These are phyloP conservation scores for Opisthocomus hoazin DNA, from an alignment of 2,113 vertebrate species.

Conservation along the genomic window DNA sequence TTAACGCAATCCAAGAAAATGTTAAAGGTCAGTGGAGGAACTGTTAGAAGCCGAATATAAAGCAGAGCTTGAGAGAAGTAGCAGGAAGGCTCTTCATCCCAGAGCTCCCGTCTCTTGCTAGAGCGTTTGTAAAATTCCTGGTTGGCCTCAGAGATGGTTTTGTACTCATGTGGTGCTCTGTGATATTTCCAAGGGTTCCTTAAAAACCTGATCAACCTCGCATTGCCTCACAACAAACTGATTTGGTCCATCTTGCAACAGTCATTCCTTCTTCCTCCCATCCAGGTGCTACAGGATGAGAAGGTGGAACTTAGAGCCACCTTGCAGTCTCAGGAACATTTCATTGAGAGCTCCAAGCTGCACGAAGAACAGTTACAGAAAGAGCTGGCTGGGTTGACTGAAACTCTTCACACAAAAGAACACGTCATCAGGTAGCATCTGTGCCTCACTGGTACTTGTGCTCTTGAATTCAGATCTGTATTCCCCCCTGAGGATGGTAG, in stretches of 20 bases:
- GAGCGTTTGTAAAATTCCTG: not conserved
- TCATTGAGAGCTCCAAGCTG: constrained; percentile 65
- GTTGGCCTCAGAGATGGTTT: not conserved
- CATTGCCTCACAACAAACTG: not conserved
- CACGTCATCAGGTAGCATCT: constrained; percentile 73
- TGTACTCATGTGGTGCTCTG: not conserved
- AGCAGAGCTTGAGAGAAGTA: not conserved
- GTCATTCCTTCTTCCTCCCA: not conserved
- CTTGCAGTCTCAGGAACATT: constrained; percentile 76
- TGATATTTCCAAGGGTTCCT: not conserved
- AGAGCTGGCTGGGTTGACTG: constrained; percentile 69
- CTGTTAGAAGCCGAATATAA: not conserved
- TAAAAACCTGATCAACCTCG: not conserved
- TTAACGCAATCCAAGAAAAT: constrained; percentile 74
- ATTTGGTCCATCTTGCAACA: not conserved
- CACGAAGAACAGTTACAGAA: constrained; percentile 75
- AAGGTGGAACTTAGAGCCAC: constrained; percentile 75
- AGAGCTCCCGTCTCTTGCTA: not conserved
- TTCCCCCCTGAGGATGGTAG: not conserved
- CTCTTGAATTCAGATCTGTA: not conserved
- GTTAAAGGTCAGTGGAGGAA: constrained; percentile 69
- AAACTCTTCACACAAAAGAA: constrained; percentile 73
- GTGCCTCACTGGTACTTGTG: not conserved
- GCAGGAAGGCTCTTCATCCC: not conserved
- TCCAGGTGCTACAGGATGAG: constrained; percentile 78